Conservation (phyloP, 2,888 invertebrate species). For the Salpingus planirostris region DNA sequence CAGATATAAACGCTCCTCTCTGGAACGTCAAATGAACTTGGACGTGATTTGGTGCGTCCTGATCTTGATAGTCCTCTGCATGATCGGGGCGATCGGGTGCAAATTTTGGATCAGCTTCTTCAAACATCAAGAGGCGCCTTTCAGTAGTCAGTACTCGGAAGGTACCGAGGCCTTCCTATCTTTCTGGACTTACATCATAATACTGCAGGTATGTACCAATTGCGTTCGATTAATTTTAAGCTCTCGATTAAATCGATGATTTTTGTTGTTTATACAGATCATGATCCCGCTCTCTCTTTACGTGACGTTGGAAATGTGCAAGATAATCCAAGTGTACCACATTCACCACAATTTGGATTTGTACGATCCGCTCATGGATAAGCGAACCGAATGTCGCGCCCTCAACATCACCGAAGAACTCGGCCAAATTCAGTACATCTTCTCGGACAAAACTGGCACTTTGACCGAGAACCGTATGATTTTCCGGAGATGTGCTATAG, state of each 20-base stretch:
- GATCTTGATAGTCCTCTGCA: slow-evolving; percentile 79
- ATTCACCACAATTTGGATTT: slow-evolving; percentile 85
- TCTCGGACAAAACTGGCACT: slow-evolving; percentile 97
- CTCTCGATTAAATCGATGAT: not conserved
- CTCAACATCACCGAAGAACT: slow-evolving; percentile 96
- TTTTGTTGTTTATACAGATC: slow-evolving; percentile 48
- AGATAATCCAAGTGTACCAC: slow-evolving; percentile 90
- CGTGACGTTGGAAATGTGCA: slow-evolving; percentile 94
- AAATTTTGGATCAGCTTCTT: slow-evolving; percentile 72
- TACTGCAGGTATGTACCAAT: slow-evolving; percentile 62
- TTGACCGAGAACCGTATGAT: slow-evolving; percentile 97
- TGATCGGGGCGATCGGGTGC: slow-evolving; percentile 85
- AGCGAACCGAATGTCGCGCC: slow-evolving; percentile 81
- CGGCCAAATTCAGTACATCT: slow-evolving; percentile 90
- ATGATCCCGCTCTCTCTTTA: slow-evolving; percentile 96
- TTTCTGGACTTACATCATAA: slow-evolving; percentile 94
- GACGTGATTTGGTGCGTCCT: slow-evolving; percentile 96
- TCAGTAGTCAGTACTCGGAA: slow-evolving; percentile 47
- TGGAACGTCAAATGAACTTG: slow-evolving; percentile 90
- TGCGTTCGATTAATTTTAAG: not conserved
- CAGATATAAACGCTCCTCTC: slow-evolving; percentile 81
- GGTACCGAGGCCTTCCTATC: slow-evolving; percentile 62
- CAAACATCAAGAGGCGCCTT: slow-evolving; percentile 52
- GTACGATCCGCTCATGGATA: slow-evolving; percentile 76
- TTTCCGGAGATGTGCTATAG: slow-evolving; percentile 83